A percentile compares a stretch with the other conserved stretches of the same genome.
Evolutionary conservation across 2,113 vertebrate species (phyloP).

Genomic region (Colinus virginianus): DNA sequence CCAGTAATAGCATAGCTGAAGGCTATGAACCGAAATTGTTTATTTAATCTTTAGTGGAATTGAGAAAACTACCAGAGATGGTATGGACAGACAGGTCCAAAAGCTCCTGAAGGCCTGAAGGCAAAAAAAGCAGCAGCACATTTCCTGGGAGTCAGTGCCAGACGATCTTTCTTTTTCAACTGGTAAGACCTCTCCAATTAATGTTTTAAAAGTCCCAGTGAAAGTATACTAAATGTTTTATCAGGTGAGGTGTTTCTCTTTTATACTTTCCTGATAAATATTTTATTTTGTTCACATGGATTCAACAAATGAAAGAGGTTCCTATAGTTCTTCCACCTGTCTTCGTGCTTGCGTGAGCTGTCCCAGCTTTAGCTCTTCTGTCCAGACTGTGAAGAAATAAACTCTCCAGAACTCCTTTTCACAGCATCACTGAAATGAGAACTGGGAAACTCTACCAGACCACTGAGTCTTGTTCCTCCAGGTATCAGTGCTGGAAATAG

Average conservation of each 20-base stretch:
- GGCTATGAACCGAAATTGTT: background rate
- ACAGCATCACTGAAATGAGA: background rate
- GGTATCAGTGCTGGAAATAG: background rate
- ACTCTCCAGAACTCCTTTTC: background rate
- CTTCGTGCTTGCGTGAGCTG: background rate
- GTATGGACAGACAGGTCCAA: background rate
- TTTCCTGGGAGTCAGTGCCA: background rate
- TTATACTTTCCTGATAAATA: constrained; percentile 51
- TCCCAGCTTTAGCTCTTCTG: background rate
- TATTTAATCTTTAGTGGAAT: background rate
- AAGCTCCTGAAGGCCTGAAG: background rate
- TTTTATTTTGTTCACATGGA: constrained; percentile 44
- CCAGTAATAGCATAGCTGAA: background rate
- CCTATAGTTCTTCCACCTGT: background rate
- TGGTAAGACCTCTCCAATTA: constrained; percentile 28
- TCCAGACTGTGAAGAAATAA: background rate
- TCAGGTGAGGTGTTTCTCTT: background rate
- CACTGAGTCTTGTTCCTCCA: background rate
- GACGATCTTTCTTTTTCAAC: background rate
- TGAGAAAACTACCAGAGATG: background rate
- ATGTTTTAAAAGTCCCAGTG: constrained; percentile 48
- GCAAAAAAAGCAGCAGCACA: background rate
- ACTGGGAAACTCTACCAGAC: background rate
- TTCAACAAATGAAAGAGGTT: background rate
- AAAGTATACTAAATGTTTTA: constrained; percentile 52